Evolutionary conservation across 35 echinoderm and acorn worm genomes (phyloP), one percentile per base, ranked within the genome.

Genomic region (Amphiura filiformis): DNA sequence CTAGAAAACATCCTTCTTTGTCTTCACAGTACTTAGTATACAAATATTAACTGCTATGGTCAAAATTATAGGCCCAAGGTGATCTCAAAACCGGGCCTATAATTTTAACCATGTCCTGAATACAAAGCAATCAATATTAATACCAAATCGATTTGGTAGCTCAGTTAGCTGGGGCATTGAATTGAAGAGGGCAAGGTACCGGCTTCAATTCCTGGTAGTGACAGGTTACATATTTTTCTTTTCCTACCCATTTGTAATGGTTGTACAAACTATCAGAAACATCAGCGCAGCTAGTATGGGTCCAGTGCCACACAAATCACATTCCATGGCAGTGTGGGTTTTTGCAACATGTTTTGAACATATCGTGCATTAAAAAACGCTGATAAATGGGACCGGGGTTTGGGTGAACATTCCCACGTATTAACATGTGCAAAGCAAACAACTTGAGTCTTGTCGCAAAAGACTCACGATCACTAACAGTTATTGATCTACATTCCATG

Each of bases 401-500:
- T 23, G 84, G 84, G 65, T 86, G 84, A 57, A 86, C 84, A 77
- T 86, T 86, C 65, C 84, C 84, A 86, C 84, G 76, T 23, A 86
- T 86, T 18, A 86, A 40, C 65, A 76, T 86, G 28, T 86, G 84
- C 35, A 76, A 15, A 34, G 65, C 65, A 76, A 77, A 76, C 35
- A 86, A 20, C 37, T 77, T 86, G 34, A 86, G 38, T 75, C 84
- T 86, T 31, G 84, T 57, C n/a, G 61, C 84, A 77, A 41, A 1
- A 86, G 84, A 86, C 34, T 32, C 38, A 76, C 35, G 37, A 39
- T 35, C 22, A 41, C 31, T 76, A 40, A 76, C 34, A 37, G 23
- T 1, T 3, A 86, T 65, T 35, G 44, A 35, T 1, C 31, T 85
- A 33, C 4, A 2, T 30, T 35, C 44, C 34, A 61, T 28, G 35